Evolutionary conservation across 2,113 vertebrate species (phyloP).

Genomic region (Campylomormyrus tamandua): DNA sequence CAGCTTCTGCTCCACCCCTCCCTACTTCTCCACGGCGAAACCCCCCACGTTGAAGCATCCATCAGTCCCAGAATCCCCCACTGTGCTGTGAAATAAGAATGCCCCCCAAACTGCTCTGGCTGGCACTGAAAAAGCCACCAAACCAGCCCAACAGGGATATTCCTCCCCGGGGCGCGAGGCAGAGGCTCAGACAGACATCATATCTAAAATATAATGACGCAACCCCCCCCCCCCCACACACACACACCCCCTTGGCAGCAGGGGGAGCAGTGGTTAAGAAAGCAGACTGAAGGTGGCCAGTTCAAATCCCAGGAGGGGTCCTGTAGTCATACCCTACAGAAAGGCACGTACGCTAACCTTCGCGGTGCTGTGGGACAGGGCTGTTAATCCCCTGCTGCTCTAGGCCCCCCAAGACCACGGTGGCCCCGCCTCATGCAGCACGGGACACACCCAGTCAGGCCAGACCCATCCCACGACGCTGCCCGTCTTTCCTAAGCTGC

Average conservation of each 20-base stretch:
- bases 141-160: neutral
- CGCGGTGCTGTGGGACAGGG: neutral
- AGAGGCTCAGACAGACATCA: neutral
- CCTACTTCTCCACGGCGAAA: neutral
- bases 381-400: neutral
- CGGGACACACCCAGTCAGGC: neutral
- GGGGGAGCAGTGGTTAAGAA: neutral
- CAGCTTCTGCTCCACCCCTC: constrained; percentile 31
- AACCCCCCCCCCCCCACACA: neutral
- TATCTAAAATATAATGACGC: neutral
- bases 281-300: neutral
- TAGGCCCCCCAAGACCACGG: neutral
- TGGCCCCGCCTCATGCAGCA: neutral
- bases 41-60: neutral
- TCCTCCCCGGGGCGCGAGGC: neutral
- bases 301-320: neutral
- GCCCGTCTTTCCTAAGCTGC: neutral
- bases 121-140: neutral
- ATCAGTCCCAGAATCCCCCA: neutral
- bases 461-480: neutral
- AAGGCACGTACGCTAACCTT: neutral
- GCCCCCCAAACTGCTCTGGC: neutral
- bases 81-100: neutral
- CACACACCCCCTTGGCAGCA: neutral
- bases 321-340: neutral